Evolutionary conservation across 2,797 vertebrate species (phyloP).

Genomic region (Tinamus major): DNA sequence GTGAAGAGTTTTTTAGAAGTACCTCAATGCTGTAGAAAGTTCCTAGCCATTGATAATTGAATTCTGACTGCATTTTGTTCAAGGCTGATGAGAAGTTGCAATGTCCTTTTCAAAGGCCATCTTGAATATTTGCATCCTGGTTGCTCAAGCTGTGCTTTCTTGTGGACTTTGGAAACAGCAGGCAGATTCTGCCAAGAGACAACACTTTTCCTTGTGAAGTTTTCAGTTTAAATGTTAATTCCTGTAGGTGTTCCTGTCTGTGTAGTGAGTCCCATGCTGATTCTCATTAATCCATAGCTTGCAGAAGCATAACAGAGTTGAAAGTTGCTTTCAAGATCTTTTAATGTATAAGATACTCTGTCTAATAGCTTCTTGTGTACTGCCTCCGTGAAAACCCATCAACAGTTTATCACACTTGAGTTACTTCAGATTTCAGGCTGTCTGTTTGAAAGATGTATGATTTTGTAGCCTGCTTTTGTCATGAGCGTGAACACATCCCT

Average conservation of each 20-base stretch:
- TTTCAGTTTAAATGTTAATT: conserved; percentile 15
- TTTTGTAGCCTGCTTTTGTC: neutral
- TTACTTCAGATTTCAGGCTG: neutral
- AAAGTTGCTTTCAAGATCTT: conserved; percentile 20
- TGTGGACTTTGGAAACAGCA: neutral
- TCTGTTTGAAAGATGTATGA: neutral
- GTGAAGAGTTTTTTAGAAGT: neutral
- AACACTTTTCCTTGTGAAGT: neutral
- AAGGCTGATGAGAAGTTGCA: neutral
- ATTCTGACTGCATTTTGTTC: neutral
- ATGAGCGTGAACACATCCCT: neutral
- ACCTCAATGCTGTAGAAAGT: neutral
- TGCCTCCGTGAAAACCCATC: neutral
- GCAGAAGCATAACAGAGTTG: neutral
- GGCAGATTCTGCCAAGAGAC: neutral
- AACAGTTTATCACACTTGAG: neutral
- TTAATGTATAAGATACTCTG: neutral
- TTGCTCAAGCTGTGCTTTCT: neutral
- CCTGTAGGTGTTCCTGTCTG: neutral
- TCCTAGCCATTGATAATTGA: neutral
- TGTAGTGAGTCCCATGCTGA: neutral
- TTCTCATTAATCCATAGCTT: conserved; percentile 8
- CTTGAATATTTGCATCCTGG: neutral
- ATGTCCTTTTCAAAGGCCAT: neutral
- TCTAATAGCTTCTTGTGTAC: neutral